Percentiles rank a stretch among this genome's conserved stretches.
These are phyloP conservation scores for Folsomia candida DNA, from an alignment of 2,888 invertebrate genomes.

Conservation along the genomic window DNA sequence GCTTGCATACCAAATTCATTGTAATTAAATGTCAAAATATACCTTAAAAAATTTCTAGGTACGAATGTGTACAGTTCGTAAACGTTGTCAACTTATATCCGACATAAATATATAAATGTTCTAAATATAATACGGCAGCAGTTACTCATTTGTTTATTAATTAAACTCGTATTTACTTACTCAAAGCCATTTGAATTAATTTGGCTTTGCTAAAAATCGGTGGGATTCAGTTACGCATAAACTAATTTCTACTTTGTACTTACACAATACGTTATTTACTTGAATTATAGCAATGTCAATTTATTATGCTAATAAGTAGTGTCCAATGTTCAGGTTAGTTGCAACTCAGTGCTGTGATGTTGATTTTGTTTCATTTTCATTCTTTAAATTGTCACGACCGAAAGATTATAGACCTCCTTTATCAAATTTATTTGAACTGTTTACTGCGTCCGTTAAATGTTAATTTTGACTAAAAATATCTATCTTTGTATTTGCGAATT, in stretches of 20 bases:
- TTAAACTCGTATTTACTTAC: too few relatives aligned
- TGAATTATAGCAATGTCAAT: background rate
- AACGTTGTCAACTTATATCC: too few relatives aligned
- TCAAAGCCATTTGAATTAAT: background rate
- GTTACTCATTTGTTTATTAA: too few relatives aligned
- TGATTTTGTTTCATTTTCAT: conserved; percentile 16
- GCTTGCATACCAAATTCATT: conserved; percentile 13
- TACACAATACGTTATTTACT: conserved; percentile 4
- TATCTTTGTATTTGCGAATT: too few relatives aligned
- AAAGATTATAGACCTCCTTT: too few relatives aligned
- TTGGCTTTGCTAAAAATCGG: conserved; percentile 1
- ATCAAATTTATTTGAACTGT: too few relatives aligned
- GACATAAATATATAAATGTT: too few relatives aligned
- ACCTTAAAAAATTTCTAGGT: background rate
- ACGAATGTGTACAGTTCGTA: background rate
- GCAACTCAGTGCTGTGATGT: conserved; percentile 22
- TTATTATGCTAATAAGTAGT: background rate
- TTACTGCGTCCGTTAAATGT: too few relatives aligned
- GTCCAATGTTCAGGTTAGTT: conserved; percentile 7
- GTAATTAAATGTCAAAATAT: background rate
- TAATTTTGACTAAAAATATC: too few relatives aligned
- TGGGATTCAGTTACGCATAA: conserved; percentile 12
- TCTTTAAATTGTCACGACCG: too few relatives aligned
- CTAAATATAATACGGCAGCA: too few relatives aligned
- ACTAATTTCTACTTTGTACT: background rate